These are phyloP conservation scores for Nesogale talazaci DNA, from an alignment of 2,113 vertebrate genomes.

Conservation along the genomic window DNA sequence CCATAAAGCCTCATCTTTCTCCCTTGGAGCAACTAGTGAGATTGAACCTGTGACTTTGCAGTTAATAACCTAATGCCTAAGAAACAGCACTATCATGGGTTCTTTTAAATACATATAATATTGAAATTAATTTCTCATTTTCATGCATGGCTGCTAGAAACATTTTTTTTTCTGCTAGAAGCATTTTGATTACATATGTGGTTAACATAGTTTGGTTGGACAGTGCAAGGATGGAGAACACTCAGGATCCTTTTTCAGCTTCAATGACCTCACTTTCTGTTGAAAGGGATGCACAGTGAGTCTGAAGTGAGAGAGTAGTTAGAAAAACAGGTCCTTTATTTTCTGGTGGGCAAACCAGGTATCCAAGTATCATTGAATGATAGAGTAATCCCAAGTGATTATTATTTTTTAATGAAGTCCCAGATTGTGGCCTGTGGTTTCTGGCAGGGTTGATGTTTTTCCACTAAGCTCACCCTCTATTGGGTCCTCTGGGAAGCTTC, in stretches of 20 bases:
- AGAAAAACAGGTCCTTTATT: not conserved
- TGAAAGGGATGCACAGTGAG: not conserved
- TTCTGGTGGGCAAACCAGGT: not conserved
- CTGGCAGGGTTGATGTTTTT: constrained; percentile 50
- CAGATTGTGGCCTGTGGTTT: constrained; percentile 64
- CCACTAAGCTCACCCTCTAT: not conserved
- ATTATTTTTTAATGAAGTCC: constrained; percentile 60
- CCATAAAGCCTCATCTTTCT: too few relatives aligned
- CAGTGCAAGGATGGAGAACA: not conserved
- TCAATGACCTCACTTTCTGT: not conserved
- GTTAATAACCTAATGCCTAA: too few relatives aligned
- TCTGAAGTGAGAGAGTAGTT: not conserved
- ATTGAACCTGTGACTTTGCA: too few relatives aligned
- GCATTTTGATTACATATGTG: not conserved
- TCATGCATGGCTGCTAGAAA: too few relatives aligned
- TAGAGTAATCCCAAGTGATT: constrained; percentile 23
- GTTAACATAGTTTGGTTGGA: not conserved
- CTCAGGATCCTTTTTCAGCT: not conserved
- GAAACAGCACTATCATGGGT: too few relatives aligned
- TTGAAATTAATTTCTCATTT: constrained; percentile 56
- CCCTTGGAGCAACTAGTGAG: too few relatives aligned
- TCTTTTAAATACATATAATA: not conserved
- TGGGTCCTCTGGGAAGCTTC: constrained; percentile 28
- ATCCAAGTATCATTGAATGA: not conserved
- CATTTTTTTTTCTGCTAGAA: constrained; percentile 6